phyloP scores from a whole-genome alignment of 1,140 invertebrate species.

The Muscidifurax raptorellus region DNA sequence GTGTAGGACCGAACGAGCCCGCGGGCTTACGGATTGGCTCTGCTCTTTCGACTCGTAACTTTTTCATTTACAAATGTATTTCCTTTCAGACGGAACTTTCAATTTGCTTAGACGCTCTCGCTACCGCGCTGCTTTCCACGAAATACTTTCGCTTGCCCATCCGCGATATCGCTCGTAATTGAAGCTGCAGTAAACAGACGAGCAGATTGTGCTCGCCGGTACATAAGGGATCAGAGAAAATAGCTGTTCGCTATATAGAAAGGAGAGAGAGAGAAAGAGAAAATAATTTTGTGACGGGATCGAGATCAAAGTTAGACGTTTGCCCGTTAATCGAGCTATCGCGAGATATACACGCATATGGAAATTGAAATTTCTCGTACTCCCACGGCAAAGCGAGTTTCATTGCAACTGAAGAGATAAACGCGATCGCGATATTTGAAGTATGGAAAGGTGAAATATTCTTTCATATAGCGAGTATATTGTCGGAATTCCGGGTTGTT shows the following conservation, averaged over 20 bases:
- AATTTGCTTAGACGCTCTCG: conserved; percentile 68
- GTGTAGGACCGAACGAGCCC: conserved; percentile 61
- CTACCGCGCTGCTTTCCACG: conserved; percentile 50
- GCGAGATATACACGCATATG: neutral
- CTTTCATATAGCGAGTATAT: neutral
- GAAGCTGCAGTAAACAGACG: neutral
- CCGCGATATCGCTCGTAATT: conserved; percentile 32
- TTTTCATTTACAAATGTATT: conserved; percentile 75
- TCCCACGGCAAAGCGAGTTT: neutral
- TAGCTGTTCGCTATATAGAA: conserved; percentile 46
- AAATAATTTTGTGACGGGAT: conserved; percentile 41
- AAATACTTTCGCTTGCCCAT: conserved; percentile 33
- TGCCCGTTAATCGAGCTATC: conserved; percentile 17
- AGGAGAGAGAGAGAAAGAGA: conserved; percentile 51
- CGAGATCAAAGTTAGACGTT: conserved; percentile 38
- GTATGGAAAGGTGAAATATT: neutral
- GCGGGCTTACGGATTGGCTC: conserved; percentile 56
- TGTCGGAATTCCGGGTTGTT: neutral
- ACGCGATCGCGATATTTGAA: neutral
- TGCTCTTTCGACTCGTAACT: conserved; percentile 59
- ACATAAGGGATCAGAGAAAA: conserved; percentile 36
- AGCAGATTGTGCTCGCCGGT: neutral
- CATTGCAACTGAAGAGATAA: neutral
- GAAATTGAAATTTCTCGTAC: neutral
- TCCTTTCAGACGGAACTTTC: conserved; percentile 72